phyloP scores from a whole-genome alignment of 2,797 vertebrate species.

The Eospalax fontanierii region DNA sequence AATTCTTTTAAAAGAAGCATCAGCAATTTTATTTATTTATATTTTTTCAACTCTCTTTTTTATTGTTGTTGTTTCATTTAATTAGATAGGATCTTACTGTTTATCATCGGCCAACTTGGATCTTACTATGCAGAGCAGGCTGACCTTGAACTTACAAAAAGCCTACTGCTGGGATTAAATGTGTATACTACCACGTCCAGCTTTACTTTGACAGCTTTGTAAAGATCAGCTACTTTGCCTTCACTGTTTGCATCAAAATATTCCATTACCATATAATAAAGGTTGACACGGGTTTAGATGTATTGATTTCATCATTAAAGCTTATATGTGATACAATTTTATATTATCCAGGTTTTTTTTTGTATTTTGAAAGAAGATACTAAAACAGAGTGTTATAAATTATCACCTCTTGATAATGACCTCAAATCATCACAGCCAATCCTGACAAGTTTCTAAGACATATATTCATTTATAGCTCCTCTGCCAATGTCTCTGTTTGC shows the following conservation, averaged over 20 bases:
- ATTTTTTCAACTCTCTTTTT: neutral
- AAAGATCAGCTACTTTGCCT: slow-evolving; percentile 29
- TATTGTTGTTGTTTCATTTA: neutral
- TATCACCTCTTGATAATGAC: neutral
- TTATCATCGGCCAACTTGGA: neutral
- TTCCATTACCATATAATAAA: neutral
- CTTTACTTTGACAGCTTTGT: neutral
- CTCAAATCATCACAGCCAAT: neutral
- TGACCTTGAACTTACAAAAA: neutral
- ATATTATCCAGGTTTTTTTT: neutral
- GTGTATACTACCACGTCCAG: neutral
- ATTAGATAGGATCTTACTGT: neutral
- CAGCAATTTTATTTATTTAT: slow-evolving; percentile 29
- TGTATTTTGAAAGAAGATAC: neutral
- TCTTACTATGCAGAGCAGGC: neutral
- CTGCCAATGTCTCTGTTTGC: neutral
- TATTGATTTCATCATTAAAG: neutral
- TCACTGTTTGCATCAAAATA: slow-evolving; percentile 31
- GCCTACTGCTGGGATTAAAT: neutral
- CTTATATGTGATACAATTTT: neutral
- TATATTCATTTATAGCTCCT: neutral
- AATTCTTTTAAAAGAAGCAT: slow-evolving; percentile 28
- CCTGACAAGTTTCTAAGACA: neutral
- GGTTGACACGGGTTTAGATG: neutral
- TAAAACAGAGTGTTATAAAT: neutral